Base-by-base conservation (phyloP, 2,113 vertebrate species). In the Macrotus californicus region DNA sequence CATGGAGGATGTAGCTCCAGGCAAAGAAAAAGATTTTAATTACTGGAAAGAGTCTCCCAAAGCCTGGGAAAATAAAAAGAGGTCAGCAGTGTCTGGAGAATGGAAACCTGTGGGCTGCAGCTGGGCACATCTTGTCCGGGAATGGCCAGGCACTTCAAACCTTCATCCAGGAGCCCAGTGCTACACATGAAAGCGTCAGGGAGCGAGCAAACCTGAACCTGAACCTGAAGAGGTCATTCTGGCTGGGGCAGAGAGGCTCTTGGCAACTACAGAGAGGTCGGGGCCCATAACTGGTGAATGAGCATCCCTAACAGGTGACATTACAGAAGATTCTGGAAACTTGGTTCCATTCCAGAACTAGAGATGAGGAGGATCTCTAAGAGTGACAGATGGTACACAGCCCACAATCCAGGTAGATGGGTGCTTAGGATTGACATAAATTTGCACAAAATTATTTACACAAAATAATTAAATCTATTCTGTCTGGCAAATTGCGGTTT, bases 271-370 rank as follows among this genome's bases (percentile, higher is more conserved):
- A 52, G 4, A 50, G 31, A 10, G 36, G 12, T 29, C 14, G 1
- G 22, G 19, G 10, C 6, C 18, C 77, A 6, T 29, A 4, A 16
- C 15, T 83, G 10, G 67, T 13, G 13, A 54, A 26, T 36, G 73
- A 18, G 14, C 31, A 34, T 50, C 22, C 3, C 16, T 59, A 36
- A 41, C 3, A n/a, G 31, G n/a, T 89, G 41, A 48, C 13, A 36
- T 87, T 7, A 50, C 16, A 64, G 56, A 91, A 76, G 36, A 79
- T 31, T 94, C 56, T 81, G 81, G 82, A 93, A 85, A 66, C 41
- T 0, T 72, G 14, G 3, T n/a, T 52, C 13, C 26, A 70, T 16
- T 93, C 7, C 36, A 61, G n/a, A 34, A 31, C 13, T 41, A 24
- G 22, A 19, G 26, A 15, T 66, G 3, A n/a, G 11, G 43, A 69